Percentiles rank a stretch among this genome's conserved stretches.
Evolutionary conservation across 2,797 vertebrate genomes (phyloP).

Genomic region (Sebastes iracundus): DNA sequence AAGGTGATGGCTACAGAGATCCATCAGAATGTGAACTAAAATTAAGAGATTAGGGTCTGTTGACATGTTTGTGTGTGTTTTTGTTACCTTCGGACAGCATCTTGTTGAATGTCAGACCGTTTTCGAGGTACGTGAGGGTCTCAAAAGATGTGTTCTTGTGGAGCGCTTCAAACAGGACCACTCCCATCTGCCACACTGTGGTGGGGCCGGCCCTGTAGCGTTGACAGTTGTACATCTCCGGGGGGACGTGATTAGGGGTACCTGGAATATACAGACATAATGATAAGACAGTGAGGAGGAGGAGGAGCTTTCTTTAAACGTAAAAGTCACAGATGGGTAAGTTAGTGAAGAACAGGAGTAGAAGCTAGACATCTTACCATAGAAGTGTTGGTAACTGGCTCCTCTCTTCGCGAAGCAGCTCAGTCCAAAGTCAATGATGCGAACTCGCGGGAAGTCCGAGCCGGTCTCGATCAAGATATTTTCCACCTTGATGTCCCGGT

Average conservation of each 20-base stretch:
- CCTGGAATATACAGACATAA: neutral
- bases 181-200: constrained; percentile 33
- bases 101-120: neutral
- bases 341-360: neutral
- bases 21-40: too few relatives aligned
- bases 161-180: constrained; percentile 6
- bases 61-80: too few relatives aligned
- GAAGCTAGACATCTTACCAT: neutral
- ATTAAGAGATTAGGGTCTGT: too few relatives aligned
- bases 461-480: constrained; percentile 18
- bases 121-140: neutral
- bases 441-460: neutral
- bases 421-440: constrained; percentile 31
- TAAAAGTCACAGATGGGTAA: neutral
- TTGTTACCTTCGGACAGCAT: neutral
- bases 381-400: neutral
- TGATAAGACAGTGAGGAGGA: neutral
- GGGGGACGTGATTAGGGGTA: neutral
- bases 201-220: constrained; percentile 7
- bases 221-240: neutral
- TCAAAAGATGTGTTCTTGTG: neutral
- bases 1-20: too few relatives aligned
- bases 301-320: neutral
- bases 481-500: constrained; percentile 28
- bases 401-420: constrained; percentile 2